Percentiles rank a stretch among this genome's conserved stretches.
These are phyloP conservation scores for Ramphastos sulfuratus DNA, from an alignment of 2,113 vertebrate species.

Conservation along the genomic window DNA sequence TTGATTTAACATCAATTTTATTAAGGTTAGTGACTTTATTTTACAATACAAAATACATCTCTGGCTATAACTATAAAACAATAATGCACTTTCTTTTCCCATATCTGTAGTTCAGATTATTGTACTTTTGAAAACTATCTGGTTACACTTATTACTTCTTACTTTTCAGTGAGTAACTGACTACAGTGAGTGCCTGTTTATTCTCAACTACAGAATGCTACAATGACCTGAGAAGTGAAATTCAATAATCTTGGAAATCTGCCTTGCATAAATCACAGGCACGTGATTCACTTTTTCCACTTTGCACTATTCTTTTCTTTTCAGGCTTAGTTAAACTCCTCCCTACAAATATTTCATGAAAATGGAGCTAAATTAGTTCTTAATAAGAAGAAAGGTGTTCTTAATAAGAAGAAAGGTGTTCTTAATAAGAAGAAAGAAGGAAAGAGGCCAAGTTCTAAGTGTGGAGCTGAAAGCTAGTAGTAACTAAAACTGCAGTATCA, in stretches of 20 bases:
- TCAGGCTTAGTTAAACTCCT: not conserved
- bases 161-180: conserved; percentile 2
- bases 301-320: not conserved
- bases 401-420: not conserved
- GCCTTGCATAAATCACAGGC: conserved; percentile 29
- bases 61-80: not conserved
- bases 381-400: not conserved
- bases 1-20: not conserved
- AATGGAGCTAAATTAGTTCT: not conserved
- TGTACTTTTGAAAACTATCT: not conserved
- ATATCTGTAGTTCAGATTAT: not conserved
- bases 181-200: conserved; percentile 26
- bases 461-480: not conserved
- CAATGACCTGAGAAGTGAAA: conserved; percentile 28
- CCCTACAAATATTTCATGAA: not conserved
- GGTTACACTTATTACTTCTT: not conserved
- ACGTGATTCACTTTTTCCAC: conserved; percentile 27
- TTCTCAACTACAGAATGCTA: conserved; percentile 6
- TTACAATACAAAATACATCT: not conserved
- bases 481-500: not conserved
- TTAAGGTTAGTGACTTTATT: not conserved
- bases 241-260: conserved; percentile 43
- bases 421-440: not conserved
- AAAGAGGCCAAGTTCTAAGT: not conserved
- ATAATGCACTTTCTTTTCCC: not conserved